These are phyloP conservation scores for Anguilla obscura DNA, from an alignment of 2,797 vertebrate genomes.

Conservation along the genomic window DNA sequence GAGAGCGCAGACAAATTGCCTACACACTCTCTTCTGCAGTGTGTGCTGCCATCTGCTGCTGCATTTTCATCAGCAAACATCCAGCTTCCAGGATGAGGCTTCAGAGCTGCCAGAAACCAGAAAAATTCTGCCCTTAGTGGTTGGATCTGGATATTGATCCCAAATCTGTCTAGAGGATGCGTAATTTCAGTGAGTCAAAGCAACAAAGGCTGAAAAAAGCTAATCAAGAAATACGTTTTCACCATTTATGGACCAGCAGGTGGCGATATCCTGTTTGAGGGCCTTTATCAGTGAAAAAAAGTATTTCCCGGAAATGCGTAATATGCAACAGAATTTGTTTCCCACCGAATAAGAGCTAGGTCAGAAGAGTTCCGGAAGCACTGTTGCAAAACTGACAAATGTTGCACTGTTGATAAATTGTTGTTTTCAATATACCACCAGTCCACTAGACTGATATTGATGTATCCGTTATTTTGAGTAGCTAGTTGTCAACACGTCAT, in stretches of 20 bases:
- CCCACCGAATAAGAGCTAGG: neutral
- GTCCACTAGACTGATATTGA: neutral
- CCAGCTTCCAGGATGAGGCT: neutral
- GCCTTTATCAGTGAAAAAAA: neutral
- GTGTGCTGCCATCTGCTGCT: neutral
- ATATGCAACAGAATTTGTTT: neutral
- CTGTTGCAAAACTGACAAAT: neutral
- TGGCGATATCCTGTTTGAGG: neutral
- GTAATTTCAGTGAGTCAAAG: neutral
- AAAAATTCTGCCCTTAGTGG: neutral
- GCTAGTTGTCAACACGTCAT: neutral
- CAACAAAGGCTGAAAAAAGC: neutral
- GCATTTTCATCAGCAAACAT: neutral
- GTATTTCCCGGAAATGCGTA: neutral
- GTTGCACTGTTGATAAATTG: neutral
- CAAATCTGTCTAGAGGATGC: neutral
- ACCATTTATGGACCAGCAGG: neutral
- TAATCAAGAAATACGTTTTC: neutral
- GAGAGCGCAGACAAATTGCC: too few relatives aligned
- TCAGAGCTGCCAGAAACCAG: neutral
- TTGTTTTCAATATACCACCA: neutral
- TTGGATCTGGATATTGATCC: neutral
- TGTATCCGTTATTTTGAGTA: neutral
- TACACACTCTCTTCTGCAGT: neutral
- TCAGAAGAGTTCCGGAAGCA: neutral